These are phyloP conservation scores for Cephalopholis sonnerati DNA, from an alignment of 2,113 vertebrate genomes.

Conservation along the genomic window DNA sequence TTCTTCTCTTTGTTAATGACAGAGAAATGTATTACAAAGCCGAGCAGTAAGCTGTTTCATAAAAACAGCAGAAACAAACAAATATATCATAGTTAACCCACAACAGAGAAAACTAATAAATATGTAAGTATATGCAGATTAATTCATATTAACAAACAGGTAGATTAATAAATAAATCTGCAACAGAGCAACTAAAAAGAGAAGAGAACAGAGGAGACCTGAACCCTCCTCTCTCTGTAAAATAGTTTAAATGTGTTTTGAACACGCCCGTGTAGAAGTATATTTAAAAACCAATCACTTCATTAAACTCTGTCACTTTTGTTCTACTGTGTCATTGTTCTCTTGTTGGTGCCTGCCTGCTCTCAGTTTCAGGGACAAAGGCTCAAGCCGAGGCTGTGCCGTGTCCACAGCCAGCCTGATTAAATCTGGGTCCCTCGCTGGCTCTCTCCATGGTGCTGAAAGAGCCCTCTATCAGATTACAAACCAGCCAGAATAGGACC, in stretches of 20 bases:
- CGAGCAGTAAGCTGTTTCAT: background rate
- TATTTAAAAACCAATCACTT: conserved; percentile 71
- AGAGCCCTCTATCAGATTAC: conserved; percentile 96
- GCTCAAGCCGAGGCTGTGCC: conserved; percentile 89
- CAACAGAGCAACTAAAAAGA: background rate
- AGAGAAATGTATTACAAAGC: background rate
- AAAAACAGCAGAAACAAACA: background rate
- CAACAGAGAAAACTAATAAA: background rate
- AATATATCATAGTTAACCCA: background rate
- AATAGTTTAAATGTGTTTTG: conserved; percentile 38
- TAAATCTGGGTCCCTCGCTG: conserved; percentile 96
- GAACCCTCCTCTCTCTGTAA: background rate
- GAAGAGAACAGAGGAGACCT: background rate
- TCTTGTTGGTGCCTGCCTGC: conserved; percentile 88
- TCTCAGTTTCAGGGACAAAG: conserved; percentile 91
- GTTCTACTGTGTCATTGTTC: conserved; percentile 91
- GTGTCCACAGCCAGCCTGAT: conserved; percentile 94
- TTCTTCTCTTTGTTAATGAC: background rate
- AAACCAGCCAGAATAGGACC: conserved; percentile 90
- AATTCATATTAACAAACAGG: background rate
- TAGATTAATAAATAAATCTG: background rate
- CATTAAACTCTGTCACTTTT: conserved; percentile 83
- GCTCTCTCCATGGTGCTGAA: conserved; percentile 95
- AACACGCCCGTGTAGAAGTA: conserved; percentile 36
- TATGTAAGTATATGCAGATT: background rate